Evolutionary conservation across 2,797 vertebrate species (phyloP).

Genomic region (Anguilla obscura): DNA sequence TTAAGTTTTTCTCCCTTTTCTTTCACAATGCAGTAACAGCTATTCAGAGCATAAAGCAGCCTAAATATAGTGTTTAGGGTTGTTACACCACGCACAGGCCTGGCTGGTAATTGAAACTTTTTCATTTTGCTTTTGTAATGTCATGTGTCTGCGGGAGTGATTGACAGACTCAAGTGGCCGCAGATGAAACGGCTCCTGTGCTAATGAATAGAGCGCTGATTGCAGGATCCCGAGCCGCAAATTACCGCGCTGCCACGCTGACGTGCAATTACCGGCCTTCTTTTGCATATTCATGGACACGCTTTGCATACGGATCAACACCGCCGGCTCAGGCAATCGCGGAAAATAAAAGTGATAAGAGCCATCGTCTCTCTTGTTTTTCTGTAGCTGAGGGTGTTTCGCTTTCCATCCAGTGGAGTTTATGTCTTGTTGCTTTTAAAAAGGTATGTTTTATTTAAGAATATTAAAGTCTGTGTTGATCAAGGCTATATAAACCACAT

Average conservation of each 20-base stretch:
- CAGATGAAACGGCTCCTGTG: conserved; percentile 96
- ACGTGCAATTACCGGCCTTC: conserved; percentile 98
- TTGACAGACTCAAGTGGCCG: conserved; percentile 97
- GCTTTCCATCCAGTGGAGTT: conserved; percentile 28
- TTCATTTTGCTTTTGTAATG: conserved; percentile 67
- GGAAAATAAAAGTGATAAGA: conserved; percentile 46
- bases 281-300: conserved; percentile 98
- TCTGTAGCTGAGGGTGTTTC: conserved; percentile 55
- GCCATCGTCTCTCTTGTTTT: conserved; percentile 43
- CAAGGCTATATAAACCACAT: neutral
- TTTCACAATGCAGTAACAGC: conserved; percentile 70
- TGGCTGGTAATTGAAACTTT: conserved; percentile 83
- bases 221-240: conserved; percentile 99
- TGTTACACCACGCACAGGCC: conserved; percentile 72
- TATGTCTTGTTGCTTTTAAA: neutral
- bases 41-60: conserved; percentile 72
- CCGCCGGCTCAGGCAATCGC: conserved; percentile 54
- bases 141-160: conserved; percentile 82
- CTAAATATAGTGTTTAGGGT: conserved; percentile 79
- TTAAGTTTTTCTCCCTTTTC: conserved; percentile 64
- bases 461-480: conserved; percentile 8
- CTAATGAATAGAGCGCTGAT: conserved; percentile 99
- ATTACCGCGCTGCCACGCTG: conserved; percentile 96
- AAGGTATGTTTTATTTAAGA: neutral
- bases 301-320: conserved; percentile 97